Base-by-base conservation (phyloP, 1,140 invertebrate genomes). In the Sarcophaga peregrina region DNA sequence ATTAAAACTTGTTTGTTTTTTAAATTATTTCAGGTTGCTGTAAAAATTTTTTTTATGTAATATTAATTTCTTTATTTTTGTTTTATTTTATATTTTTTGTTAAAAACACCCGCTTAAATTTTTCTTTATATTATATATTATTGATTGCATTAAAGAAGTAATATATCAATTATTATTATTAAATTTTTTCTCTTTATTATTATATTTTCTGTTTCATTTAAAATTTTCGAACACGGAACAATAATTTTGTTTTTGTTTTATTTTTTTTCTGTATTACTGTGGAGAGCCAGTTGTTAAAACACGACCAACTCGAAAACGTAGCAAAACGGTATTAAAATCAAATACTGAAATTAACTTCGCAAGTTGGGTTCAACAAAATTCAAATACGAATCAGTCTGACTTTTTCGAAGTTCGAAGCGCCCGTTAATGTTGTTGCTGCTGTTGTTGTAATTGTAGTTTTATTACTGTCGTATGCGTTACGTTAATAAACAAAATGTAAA, bases 251-350 rank as follows among this genome's bases (percentile, higher is more conserved):
- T 17, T 82, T 82, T n/a, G n/a, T n/a, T n/a, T 68, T 68, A 15
- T 80, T 25, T 72, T 73, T 54, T 7, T 48, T 68, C 78, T 68
- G 8, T 83, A 68, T 47, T 47, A 83, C 13, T 46, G 46, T 72
- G 47, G 73, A 46, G 82, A 80, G 82, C 62, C 17, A 68, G 62
- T 68, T 68, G 62, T 68, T 85, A 86, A 87, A 88, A 85, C 88
- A 89, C 88, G 88, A 89, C 88, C 87, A 89, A 89, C 88, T 89
- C 86, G 88, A 89, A 89, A 89, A 89, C 87, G 87, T 87, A 87
- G 87, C 87, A 87, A 89, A 89, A 88, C 88, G 88, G 85, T 89
- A 89, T 89, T 89, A 86, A 89, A 89, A 87, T 86, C 88, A 87
- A 86, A 89, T 88, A 87, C 87, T 87, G 86, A 88, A 89, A 84